Evolutionary conservation across 92 coral and sea anemone genomes (phyloP).

Genomic region (Porites rus): DNA sequence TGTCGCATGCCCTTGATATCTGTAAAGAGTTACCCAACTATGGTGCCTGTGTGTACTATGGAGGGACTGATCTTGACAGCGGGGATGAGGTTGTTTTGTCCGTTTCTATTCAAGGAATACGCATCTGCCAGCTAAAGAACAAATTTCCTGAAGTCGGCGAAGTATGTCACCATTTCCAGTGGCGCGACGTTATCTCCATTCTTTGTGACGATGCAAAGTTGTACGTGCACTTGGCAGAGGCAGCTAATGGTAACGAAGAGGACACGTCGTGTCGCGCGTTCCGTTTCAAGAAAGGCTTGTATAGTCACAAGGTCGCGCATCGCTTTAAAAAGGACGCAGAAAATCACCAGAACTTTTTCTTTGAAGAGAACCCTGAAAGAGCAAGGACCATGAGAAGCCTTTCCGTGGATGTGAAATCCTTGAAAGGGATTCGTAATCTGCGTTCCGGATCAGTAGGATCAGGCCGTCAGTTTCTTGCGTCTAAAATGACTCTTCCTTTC

Average conservation of each 20-base stretch:
- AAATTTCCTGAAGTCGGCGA: slow-evolving; percentile 76
- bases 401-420: slow-evolving; percentile 24
- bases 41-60: slow-evolving; percentile 75
- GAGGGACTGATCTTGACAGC: slow-evolving; percentile 69
- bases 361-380: slow-evolving; percentile 46
- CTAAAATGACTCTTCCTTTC: slow-evolving; percentile 21
- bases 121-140: slow-evolving; percentile 62
- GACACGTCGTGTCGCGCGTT: slow-evolving; percentile 27
- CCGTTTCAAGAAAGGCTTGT: slow-evolving; percentile 79
- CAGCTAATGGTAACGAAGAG: neutral
- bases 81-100: slow-evolving; percentile 69
- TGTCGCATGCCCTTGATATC: slow-evolving; percentile 76
- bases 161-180: slow-evolving; percentile 69
- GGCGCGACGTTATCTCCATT: slow-evolving; percentile 76
- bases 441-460: slow-evolving; percentile 15
- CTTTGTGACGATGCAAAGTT: slow-evolving; percentile 76
- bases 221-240: slow-evolving; percentile 52
- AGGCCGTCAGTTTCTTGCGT: neutral
- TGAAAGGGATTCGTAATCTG: slow-evolving; percentile 19
- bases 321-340: slow-evolving; percentile 76
- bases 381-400: slow-evolving; percentile 26
- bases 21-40: slow-evolving; percentile 66
- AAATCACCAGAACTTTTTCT: slow-evolving; percentile 69
- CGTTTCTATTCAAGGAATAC: slow-evolving; percentile 74
- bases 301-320: slow-evolving; percentile 77